Evolutionary conservation across 2,888 invertebrate species (phyloP), one percentile per base, ranked within the genome.

Genomic region (Holacanthella duospinosa): DNA sequence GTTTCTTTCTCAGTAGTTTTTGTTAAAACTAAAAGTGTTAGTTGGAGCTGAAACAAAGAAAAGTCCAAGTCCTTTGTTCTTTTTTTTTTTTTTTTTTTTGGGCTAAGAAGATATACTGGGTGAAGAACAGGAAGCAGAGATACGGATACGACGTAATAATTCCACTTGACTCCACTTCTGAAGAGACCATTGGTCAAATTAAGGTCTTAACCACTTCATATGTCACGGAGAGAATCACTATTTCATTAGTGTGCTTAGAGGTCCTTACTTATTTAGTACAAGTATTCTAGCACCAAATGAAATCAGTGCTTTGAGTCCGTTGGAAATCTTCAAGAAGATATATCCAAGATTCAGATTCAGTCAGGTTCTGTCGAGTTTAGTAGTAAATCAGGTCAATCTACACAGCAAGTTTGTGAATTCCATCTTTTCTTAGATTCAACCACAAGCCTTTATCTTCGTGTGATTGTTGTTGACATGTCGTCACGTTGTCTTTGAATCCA

Each of bases 251-350:
- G 48, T 48, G 48, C 48, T 48, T 48, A 48, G 48, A 48, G 12
- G 6, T n/a, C 21, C n/a, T 48, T 48, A 48, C 4, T 48, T n/a
- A n/a, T n/a, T n/a, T n/a, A n/a, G n/a, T n/a, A n/a, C n/a, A n/a
- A n/a, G n/a, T n/a, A n/a, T 21, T 48, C 48, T 48, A 48, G 48
- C 48, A 48, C 48, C 48, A 48, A 48, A 48, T 48, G 48, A 48
- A 48, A 48, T 48, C 48, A 48, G 48, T 48, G 48, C 48, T 48
- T 48, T 48, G 48, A 48, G n/a, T 48, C 48, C 48, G 21, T 48
- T 4, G 36, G 16, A n/a, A n/a, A n/a, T 9, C 36, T 36, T 36
- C 36, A 36, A 36, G 9, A 6, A 36, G n/a, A 36, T 36, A 36
- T 16, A 6, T 36, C 36, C 36, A 36, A 9, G 16, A 36, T 36